Conservation (phyloP, 1,140 invertebrate genomes). For the Drosophila bocqueti region DNA sequence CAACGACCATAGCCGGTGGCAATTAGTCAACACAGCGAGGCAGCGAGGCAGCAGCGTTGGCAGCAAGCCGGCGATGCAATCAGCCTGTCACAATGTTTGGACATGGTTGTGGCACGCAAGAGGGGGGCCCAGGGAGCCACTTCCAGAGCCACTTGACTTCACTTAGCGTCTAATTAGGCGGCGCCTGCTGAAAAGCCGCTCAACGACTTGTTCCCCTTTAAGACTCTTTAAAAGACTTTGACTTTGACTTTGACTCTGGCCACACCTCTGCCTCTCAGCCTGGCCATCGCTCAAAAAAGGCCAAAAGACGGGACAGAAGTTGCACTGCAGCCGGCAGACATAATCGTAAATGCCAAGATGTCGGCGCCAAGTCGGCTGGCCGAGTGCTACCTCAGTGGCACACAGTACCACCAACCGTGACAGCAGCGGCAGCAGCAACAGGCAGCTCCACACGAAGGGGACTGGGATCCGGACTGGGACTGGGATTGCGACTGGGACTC, state of each 20-base stretch:
- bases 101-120: conserved; percentile 35
- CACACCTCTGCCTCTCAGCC: conserved; percentile 58
- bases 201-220: conserved; percentile 54
- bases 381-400: conserved; percentile 70
- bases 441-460: conserved; percentile 40
- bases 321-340: conserved; percentile 35
- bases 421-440: conserved; percentile 51
- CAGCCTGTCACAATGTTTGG: conserved; percentile 76
- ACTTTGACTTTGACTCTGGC: conserved; percentile 33
- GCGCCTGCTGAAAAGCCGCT: conserved; percentile 68
- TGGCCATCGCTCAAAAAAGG: conserved; percentile 48
- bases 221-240: conserved; percentile 33
- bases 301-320: conserved; percentile 13
- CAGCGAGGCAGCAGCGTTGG: background rate
- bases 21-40: conserved; percentile 63
- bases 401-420: conserved; percentile 75
- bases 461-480: background rate
- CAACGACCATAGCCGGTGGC: conserved; percentile 49
- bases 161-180: conserved; percentile 79
- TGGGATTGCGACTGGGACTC: conserved; percentile 36
- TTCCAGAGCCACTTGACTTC: conserved; percentile 48
- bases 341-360: conserved; percentile 68
- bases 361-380: conserved; percentile 71
- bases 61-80: conserved; percentile 55
- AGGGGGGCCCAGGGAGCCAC: conserved; percentile 1